Conservation (phyloP, 2,113 vertebrate species). For the Heterotis niloticus region DNA sequence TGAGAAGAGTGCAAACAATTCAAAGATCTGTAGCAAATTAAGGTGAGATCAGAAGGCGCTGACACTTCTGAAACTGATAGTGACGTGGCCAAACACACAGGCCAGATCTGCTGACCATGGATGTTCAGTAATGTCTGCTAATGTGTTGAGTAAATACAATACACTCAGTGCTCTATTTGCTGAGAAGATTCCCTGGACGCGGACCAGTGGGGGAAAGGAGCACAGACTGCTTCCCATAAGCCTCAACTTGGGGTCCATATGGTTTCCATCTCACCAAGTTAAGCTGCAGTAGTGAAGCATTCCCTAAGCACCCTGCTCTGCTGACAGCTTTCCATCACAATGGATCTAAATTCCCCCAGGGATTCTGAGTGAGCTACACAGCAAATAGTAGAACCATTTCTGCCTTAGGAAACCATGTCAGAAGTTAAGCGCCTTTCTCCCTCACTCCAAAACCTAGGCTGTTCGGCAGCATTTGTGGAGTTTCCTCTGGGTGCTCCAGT, state of each 20-base stretch:
- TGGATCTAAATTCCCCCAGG: background rate
- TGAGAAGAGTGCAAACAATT: background rate
- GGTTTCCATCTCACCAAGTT: slow-evolving; percentile 15
- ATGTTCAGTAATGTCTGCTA: background rate
- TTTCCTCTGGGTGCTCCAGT: no score
- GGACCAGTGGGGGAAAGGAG: background rate
- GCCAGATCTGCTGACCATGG: background rate
- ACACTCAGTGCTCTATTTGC: background rate
- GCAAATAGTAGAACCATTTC: no score
- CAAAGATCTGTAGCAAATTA: background rate
- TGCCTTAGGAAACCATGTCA: no score
- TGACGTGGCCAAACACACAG: background rate
- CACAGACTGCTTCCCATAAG: background rate
- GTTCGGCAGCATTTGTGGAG: no score
- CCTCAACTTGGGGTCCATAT: background rate
- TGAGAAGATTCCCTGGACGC: background rate
- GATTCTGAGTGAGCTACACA: no score
- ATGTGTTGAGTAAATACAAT: slow-evolving; percentile 8
- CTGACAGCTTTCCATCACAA: background rate
- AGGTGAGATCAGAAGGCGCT: background rate
- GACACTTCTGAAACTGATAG: background rate
- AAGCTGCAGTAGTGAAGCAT: background rate
- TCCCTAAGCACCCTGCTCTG: background rate
- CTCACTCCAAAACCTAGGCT: no score
- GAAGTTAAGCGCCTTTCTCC: no score